Evolutionary conservation across 2,113 vertebrate species (phyloP), one percentile per base, ranked within the genome.

Genomic region (Trinectes maculatus): DNA sequence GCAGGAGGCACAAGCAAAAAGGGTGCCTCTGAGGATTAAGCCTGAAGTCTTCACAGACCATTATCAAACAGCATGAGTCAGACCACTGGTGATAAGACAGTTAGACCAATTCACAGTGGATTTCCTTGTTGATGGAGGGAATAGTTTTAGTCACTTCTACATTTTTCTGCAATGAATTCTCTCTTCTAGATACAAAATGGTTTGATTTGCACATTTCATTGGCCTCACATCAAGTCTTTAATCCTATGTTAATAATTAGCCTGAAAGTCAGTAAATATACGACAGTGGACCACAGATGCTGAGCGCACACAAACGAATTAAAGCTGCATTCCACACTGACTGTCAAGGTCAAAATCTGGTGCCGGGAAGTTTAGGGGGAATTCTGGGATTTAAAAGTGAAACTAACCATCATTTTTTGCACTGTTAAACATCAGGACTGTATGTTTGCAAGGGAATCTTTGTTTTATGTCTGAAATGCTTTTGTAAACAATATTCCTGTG

Each of bases 161-260:
- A 15, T 4, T 52, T 73, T 80, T 39, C 19, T 62, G 10, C 26
- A 42, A 39, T 19, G 31, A 64, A 49, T 13, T 37, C 25, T 29
- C n/a, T 15, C 49, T 62, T 25, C 48, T 8, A 48, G 33, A 19
- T 39, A 47, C 9, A 51, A 7, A 15, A 26, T 24, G 28, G 39
- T 59, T 70, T 58, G 13, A 87, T 65, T 70, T 70, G 37, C 36
- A 62, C 19, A 13, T 65, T 19, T 26, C 5, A 70, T 44, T 57
- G 42, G 21, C 53, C 51, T 24, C 60, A 60, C 47, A 36, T 1
- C 48, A 31, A 54, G 57, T 26, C 49, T 64, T 79, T 52, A 64
- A 79, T 34, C 37, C 44, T 11, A 4, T 7, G 70, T 90, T 90
- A 92, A 91, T 88, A 72, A 90, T 89, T 87, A 85, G 33, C 85